A percentile compares a stretch with the other conserved stretches of the same genome.
Evolutionary conservation across 2,888 invertebrate genomes (phyloP).

Genomic region (Drosophila mettleri): DNA sequence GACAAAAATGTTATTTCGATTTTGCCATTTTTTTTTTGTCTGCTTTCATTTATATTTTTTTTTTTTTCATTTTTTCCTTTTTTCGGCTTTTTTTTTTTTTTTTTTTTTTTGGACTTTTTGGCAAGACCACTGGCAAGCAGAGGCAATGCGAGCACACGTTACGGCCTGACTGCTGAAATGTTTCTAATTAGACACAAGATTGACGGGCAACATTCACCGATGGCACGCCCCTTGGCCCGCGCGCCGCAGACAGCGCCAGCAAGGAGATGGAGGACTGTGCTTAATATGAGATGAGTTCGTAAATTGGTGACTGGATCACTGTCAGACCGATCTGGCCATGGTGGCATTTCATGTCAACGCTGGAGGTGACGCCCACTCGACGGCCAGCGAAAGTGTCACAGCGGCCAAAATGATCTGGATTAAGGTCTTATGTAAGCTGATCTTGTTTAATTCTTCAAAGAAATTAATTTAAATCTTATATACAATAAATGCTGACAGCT

Average conservation of each 20-base stretch:
- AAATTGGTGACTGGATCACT: slow-evolving; percentile 16
- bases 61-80: background rate
- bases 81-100: background rate
- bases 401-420: slow-evolving; percentile 21
- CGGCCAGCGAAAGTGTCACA: slow-evolving; percentile 7
- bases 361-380: slow-evolving; percentile 23
- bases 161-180: slow-evolving; percentile 43
- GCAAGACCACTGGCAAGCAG: slow-evolving; percentile 39
- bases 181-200: slow-evolving; percentile 70
- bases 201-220: slow-evolving; percentile 55
- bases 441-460: slow-evolving; percentile 18
- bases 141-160: slow-evolving; percentile 32
- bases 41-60: background rate
- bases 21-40: slow-evolving; percentile 3
- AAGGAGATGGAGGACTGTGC: slow-evolving; percentile 7
- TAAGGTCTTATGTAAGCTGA: slow-evolving; percentile 22
- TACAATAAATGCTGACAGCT: background rate
- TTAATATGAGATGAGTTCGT: slow-evolving; percentile 19
- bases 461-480: background rate
- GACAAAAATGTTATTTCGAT: slow-evolving; percentile 32
- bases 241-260: background rate
- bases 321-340: slow-evolving; percentile 33
- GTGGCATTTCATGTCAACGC: slow-evolving; percentile 36
- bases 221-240: background rate
- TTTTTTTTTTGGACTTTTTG: slow-evolving; percentile 35